These are phyloP conservation scores for Coracopsis vasa DNA, from an alignment of 2,113 vertebrate species.

Conservation along the genomic window DNA sequence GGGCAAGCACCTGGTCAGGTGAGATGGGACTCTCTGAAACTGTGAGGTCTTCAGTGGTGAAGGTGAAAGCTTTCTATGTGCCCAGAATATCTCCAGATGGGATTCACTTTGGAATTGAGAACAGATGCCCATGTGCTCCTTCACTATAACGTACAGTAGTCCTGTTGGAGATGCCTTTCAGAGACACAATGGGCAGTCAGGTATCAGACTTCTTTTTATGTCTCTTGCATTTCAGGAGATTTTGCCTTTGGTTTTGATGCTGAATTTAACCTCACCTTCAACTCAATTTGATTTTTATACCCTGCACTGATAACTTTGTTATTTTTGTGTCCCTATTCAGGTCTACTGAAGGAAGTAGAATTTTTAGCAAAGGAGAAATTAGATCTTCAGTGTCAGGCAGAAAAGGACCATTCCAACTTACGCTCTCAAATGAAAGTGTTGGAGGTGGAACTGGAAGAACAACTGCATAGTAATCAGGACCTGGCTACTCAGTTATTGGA, in stretches of 20 bases:
- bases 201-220: neutral
- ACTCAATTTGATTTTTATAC: neutral
- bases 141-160: accelerated
- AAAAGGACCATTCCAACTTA: conserved; percentile 83
- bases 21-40: neutral
- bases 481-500: conserved; percentile 75
- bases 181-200: neutral
- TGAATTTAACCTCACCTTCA: neutral
- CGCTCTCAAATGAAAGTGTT: conserved; percentile 80
- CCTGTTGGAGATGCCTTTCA: neutral
- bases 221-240: neutral
- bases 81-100: neutral
- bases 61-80: neutral
- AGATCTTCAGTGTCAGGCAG: conserved; percentile 88
- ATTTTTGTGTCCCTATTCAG: conserved; percentile 59
- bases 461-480: conserved; percentile 78
- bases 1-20: neutral
- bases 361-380: conserved; percentile 81
- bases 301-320: neutral
- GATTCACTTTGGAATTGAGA: neutral
- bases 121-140: neutral
- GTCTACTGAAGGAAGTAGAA: conserved; percentile 83
- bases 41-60: neutral
- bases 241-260: neutral
- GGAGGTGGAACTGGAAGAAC: conserved; percentile 90